These are phyloP conservation scores for Spialia ferax DNA, from an alignment of 2,888 invertebrate genomes.

Conservation along the genomic window DNA sequence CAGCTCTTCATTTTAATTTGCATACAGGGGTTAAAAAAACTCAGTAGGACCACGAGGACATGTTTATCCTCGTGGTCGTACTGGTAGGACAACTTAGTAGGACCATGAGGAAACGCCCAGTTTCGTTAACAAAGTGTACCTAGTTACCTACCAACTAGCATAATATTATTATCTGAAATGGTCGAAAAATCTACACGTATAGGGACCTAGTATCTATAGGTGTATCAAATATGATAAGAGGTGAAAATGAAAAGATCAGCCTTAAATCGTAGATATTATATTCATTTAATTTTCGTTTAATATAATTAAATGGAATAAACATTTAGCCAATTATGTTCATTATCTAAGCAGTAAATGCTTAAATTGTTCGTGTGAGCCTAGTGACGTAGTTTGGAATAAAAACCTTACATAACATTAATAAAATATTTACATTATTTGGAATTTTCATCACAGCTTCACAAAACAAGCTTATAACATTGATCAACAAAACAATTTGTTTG, in stretches of 20 bases:
- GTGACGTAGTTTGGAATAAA: slow-evolving; percentile 73
- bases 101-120: too few relatives aligned
- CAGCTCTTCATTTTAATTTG: too few relatives aligned
- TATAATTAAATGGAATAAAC: slow-evolving; percentile 85
- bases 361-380: slow-evolving; percentile 79
- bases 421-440: slow-evolving; percentile 86
- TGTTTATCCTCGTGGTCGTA: too few relatives aligned
- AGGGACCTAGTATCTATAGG: too few relatives aligned
- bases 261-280: slow-evolving; percentile 67
- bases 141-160: too few relatives aligned
- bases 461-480: slow-evolving; percentile 80
- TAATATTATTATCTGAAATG: too few relatives aligned
- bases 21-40: too few relatives aligned
- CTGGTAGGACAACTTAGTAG: too few relatives aligned
- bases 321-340: slow-evolving; percentile 80
- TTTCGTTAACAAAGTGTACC: too few relatives aligned
- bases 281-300: slow-evolving; percentile 82
- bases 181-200: too few relatives aligned
- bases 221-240: neutral
- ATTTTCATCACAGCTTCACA: slow-evolving; percentile 86
- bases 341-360: slow-evolving; percentile 79
- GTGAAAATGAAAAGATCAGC: slow-evolving; percentile 56
- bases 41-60: too few relatives aligned
- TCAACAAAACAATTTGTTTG: slow-evolving; percentile 77
- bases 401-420: slow-evolving; percentile 80